Evolutionary conservation across 64 coral and sea anemone genomes (phyloP).

Genomic region (Montipora capricornis): DNA sequence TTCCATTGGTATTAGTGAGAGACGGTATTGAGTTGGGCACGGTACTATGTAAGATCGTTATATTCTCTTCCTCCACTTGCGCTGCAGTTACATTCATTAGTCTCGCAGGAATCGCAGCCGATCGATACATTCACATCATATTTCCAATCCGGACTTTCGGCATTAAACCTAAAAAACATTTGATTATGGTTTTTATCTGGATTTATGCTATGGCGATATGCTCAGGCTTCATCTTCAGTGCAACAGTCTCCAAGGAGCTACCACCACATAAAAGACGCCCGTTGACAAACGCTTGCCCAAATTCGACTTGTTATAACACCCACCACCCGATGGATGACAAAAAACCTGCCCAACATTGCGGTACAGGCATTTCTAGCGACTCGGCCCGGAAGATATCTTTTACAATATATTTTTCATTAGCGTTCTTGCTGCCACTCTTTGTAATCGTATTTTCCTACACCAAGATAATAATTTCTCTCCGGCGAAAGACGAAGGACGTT

Average conservation of each 20-base stretch:
- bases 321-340: neutral
- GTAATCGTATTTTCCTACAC: constrained; percentile 27
- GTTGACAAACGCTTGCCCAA: neutral
- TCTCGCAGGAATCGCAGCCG: constrained; percentile 44
- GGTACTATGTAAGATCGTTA: neutral
- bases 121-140: constrained; percentile 60
- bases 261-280: neutral
- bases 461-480: constrained; percentile 14
- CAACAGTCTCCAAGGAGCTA: neutral
- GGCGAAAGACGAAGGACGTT: neutral
- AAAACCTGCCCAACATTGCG: neutral
- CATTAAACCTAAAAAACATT: neutral
- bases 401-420: constrained; percentile 31
- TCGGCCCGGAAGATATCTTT: constrained; percentile 18
- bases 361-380: neutral
- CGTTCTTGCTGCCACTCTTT: constrained; percentile 15
- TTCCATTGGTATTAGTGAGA: neutral
- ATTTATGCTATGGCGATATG: constrained; percentile 31
- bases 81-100: constrained; percentile 43
- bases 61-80: constrained; percentile 32
- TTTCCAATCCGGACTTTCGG: constrained; percentile 28
- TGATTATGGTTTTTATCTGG: constrained; percentile 33
- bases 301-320: too few species aligned
- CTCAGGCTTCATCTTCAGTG: constrained; percentile 18
- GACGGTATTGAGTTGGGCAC: neutral